A percentile compares a stretch with the other conserved stretches of the same genome.
Conservation (phyloP, 2,888 invertebrate species). For the Tyria jacobaeae region DNA sequence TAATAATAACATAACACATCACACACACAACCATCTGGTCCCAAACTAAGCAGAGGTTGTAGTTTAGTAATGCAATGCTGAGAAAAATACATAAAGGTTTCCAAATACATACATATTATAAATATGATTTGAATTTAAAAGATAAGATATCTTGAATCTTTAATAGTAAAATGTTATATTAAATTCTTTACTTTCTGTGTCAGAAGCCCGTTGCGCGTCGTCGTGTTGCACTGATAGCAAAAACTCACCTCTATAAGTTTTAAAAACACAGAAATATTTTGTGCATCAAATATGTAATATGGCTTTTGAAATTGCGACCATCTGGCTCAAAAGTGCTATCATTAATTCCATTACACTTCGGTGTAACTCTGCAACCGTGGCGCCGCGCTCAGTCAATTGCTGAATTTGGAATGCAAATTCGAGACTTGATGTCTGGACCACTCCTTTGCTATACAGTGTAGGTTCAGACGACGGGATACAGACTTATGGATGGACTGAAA, state of each 20-base stretch:
- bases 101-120: no score
- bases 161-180: neutral
- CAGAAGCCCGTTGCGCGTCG: neutral
- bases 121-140: no score
- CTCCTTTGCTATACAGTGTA: constrained; percentile 44
- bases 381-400: constrained; percentile 71
- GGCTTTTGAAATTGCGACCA: neutral
- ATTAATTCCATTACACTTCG: constrained; percentile 42
- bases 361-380: constrained; percentile 55
- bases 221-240: neutral
- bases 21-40: no score
- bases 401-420: constrained; percentile 79
- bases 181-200: neutral
- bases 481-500: constrained; percentile 34
- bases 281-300: neutral
- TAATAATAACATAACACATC: no score
- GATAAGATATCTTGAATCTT: neutral
- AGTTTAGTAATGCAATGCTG: no score
- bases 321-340: constrained; percentile 5
- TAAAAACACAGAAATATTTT: neutral
- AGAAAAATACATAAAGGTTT: no score
- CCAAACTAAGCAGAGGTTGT: no score
- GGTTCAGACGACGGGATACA: constrained; percentile 23
- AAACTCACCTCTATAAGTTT: neutral
- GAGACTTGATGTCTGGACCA: constrained; percentile 67